Evolutionary conservation across 2,797 vertebrate species (phyloP).

Genomic region (Gobionotothen gibberifrons): DNA sequence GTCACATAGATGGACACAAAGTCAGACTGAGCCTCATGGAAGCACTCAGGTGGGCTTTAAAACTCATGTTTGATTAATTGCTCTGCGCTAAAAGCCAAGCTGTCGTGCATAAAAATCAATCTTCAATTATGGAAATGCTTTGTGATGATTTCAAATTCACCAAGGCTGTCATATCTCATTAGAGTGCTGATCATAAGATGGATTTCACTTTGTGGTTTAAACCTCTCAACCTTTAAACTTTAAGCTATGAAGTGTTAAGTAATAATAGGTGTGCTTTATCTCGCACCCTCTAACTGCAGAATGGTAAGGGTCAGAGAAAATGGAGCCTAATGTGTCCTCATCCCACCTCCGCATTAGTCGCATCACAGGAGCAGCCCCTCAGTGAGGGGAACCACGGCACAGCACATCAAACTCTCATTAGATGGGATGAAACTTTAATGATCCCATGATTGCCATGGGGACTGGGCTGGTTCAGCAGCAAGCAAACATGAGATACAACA

Average conservation of each 20-base stretch:
- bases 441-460: conserved; percentile 36
- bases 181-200: conserved; percentile 15
- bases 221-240: conserved; percentile 2
- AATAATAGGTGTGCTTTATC: conserved; percentile 17
- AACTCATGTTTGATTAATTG: conserved; percentile 46
- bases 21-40: conserved; percentile 16
- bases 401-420: conserved; percentile 61
- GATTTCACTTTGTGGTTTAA: conserved; percentile 11
- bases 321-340: conserved; percentile 16
- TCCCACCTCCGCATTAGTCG: conserved; percentile 30
- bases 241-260: conserved; percentile 10
- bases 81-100: conserved; percentile 42
- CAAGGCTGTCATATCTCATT: conserved; percentile 36
- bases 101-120: conserved; percentile 59
- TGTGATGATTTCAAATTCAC: conserved; percentile 49
- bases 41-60: conserved; percentile 27
- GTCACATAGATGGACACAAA: conserved; percentile 20
- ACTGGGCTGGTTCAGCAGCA: conserved; percentile 16
- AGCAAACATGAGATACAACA: conserved; percentile 28
- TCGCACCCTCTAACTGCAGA: conserved; percentile 4
- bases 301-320: conserved; percentile 28
- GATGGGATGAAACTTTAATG: conserved; percentile 59
- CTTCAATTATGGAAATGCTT: conserved; percentile 60
- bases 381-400: conserved; percentile 33
- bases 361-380: conserved; percentile 34